Percentiles rank a stretch among this genome's conserved stretches.
phyloP scores from a whole-genome alignment of 2,797 vertebrate genomes.

The Tapera naevia region DNA sequence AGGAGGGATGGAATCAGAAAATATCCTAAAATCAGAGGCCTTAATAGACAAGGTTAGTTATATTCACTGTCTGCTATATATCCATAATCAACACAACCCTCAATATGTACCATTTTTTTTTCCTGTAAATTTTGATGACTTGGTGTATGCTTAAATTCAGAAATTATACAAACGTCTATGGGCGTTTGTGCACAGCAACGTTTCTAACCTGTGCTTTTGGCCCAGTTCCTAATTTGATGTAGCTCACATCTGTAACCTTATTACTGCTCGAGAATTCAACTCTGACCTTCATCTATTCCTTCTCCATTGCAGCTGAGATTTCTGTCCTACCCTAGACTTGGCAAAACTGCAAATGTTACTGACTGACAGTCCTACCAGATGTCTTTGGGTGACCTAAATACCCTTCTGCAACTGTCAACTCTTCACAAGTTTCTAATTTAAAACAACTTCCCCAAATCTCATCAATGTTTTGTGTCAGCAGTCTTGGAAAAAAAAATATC shows the following conservation, averaged over 20 bases:
- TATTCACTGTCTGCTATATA: neutral
- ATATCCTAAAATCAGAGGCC: neutral
- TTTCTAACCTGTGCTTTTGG: neutral
- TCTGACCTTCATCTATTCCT: neutral
- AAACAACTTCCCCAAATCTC: conserved; percentile 19
- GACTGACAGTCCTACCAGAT: conserved; percentile 39
- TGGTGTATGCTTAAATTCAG: neutral
- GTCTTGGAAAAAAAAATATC: neutral
- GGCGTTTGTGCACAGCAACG: neutral
- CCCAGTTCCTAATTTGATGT: neutral
- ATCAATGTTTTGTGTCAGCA: conserved; percentile 23
- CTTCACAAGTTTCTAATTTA: conserved; percentile 28
- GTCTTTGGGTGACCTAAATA: conserved; percentile 9
- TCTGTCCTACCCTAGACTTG: neutral
- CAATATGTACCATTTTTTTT: neutral
- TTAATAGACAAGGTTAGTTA: neutral
- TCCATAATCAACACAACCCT: neutral
- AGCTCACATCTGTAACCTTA: conserved; percentile 4
- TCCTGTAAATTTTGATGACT: conserved; percentile 5
- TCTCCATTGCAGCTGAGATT: neutral
- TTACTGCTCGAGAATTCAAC: conserved; percentile 5
- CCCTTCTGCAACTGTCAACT: conserved; percentile 21
- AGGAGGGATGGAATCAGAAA: neutral
- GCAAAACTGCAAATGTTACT: neutral
- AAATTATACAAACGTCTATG: neutral